phyloP scores from a whole-genome alignment of 1,140 invertebrate species.

The Ruditapes philippinarum region DNA sequence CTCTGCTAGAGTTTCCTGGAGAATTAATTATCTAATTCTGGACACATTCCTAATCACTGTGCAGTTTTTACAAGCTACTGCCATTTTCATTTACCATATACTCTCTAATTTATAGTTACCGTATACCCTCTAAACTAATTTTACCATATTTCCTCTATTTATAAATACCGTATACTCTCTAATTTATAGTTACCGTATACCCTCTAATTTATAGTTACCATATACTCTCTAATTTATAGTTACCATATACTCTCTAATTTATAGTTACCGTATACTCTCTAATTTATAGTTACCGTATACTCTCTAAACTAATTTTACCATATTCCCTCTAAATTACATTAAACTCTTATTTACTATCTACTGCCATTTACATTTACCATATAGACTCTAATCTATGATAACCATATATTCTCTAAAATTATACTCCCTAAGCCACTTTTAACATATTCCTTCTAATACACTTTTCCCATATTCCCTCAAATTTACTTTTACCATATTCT shows the following conservation, averaged over 20 bases:
- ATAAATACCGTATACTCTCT: too few species aligned
- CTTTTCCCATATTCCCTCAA: too few species aligned
- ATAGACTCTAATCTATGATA: neutral
- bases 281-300: too few species aligned
- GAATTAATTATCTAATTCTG: constrained; percentile 25
- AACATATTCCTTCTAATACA: neutral
- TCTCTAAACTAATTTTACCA: too few species aligned
- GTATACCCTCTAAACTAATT: too few species aligned
- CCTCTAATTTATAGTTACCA: neutral
- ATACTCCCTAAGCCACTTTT: neutral
- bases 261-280: neutral
- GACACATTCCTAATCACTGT: constrained; percentile 12
- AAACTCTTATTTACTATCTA: neutral
- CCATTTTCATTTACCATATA: neutral
- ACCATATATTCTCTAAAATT: too few species aligned
- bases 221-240: neutral
- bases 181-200: neutral
- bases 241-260: neutral
- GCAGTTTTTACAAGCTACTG: neutral
- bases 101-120: too few species aligned
- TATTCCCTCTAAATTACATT: too few species aligned
- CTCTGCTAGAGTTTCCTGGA: neutral
- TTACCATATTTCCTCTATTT: too few species aligned
- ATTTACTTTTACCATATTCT: too few species aligned
- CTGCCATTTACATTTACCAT: neutral